phyloP scores from a whole-genome alignment of 2,113 vertebrate species.

The Lanius ludovicianus region DNA sequence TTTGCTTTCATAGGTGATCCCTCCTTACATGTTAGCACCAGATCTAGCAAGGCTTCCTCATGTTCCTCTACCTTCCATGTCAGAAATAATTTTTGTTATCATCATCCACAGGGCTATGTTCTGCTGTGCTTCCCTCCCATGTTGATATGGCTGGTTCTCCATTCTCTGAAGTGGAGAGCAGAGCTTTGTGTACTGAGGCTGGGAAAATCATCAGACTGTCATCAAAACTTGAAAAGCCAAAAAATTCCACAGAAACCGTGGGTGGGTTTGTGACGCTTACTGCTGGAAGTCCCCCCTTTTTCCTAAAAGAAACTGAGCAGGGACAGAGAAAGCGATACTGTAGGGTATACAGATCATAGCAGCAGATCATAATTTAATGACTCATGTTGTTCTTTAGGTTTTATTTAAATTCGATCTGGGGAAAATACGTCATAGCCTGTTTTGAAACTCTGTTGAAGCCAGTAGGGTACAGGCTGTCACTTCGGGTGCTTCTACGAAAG shows the following conservation, averaged over 20 bases:
- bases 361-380: background rate
- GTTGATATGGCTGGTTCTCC: background rate
- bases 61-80: background rate
- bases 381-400: background rate
- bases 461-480: fast-evolving
- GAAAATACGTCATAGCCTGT: background rate
- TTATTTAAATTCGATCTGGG: background rate
- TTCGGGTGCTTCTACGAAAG: background rate
- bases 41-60: background rate
- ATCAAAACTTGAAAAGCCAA: background rate
- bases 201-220: background rate
- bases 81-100: background rate
- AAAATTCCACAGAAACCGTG: background rate
- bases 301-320: background rate
- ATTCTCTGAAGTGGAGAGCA: background rate
- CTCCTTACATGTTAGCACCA: background rate
- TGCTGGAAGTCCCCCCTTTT: background rate
- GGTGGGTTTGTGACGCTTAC: background rate
- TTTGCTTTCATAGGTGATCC: background rate
- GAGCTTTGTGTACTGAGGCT: background rate
- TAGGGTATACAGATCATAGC: background rate
- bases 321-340: background rate
- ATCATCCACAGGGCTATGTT: background rate
- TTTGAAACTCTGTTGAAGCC: background rate
- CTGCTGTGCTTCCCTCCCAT: background rate